phyloP scores from a whole-genome alignment of 2,113 vertebrate species.

The Oryzias celebensis region DNA sequence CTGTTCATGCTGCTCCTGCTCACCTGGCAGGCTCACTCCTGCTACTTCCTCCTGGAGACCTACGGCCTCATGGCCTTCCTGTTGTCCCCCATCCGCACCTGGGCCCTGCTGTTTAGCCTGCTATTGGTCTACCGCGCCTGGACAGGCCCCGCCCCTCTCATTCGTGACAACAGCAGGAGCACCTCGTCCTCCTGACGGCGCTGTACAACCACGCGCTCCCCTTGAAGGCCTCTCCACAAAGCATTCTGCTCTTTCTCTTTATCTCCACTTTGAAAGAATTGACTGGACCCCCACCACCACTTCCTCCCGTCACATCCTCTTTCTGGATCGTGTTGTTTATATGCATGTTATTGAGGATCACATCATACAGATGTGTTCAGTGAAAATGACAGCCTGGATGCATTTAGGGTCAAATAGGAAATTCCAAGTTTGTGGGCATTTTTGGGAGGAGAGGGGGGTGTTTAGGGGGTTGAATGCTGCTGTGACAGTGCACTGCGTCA shows the following conservation, averaged over 20 bases:
- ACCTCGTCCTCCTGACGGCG: slow-evolving; percentile 75
- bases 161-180: slow-evolving; percentile 80
- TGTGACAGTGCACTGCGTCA: slow-evolving; percentile 10
- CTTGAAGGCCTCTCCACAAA: slow-evolving; percentile 43
- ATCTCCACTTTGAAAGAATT: slow-evolving; percentile 11
- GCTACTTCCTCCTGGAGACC: slow-evolving; percentile 87
- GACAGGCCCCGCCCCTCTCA: slow-evolving; percentile 73
- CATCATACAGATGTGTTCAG: slow-evolving; percentile 51
- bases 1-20: slow-evolving; percentile 84
- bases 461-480: neutral
- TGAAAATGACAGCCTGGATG: slow-evolving; percentile 23
- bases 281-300: neutral
- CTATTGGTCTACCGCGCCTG: slow-evolving; percentile 83
- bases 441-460: too few relatives aligned
- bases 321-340: slow-evolving; percentile 60
- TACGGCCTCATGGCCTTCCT: slow-evolving; percentile 87
- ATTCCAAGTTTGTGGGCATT: neutral
- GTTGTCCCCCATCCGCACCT: slow-evolving; percentile 88
- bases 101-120: slow-evolving; percentile 82
- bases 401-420: slow-evolving; percentile 13
- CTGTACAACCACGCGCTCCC: slow-evolving; percentile 14
- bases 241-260: slow-evolving; percentile 47
- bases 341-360: slow-evolving; percentile 69
- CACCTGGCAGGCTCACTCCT: slow-evolving; percentile 88
- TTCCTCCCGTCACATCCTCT: slow-evolving; percentile 24